A percentile compares a stretch with the other conserved stretches of the same genome.
Evolutionary conservation across 2,888 invertebrate genomes (phyloP).

Genomic region (Bombylius discolor): DNA sequence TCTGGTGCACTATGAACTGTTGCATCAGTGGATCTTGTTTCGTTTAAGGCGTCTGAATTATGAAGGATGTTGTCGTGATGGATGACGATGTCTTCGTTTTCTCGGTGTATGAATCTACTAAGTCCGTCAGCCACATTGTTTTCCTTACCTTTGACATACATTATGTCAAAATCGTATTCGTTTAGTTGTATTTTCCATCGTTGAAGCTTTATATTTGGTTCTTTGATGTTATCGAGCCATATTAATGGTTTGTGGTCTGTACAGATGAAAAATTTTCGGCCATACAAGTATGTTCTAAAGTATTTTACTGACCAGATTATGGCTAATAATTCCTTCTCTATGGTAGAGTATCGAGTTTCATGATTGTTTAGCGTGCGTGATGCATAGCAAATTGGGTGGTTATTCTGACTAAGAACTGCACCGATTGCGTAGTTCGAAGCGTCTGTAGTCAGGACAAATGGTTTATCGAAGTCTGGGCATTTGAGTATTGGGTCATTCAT

Average conservation of each 20-base stretch:
- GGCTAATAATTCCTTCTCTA: constrained; percentile 4
- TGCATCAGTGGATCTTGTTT: no score
- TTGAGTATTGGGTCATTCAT: neutral
- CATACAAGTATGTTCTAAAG: constrained; percentile 3
- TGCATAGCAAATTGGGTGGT: constrained; percentile 1
- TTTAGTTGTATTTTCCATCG: neutral
- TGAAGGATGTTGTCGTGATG: neutral
- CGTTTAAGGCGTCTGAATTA: no score
- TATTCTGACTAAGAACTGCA: constrained; percentile 1
- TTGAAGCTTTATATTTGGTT: neutral
- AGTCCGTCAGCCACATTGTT: neutral
- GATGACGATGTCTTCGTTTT: neutral
- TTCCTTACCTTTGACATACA: neutral
- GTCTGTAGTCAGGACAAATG: constrained; percentile 3
- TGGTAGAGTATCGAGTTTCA: constrained; percentile 1
- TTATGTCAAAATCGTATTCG: no score
- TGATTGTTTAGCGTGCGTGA: constrained; percentile 3
- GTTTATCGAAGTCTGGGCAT: constrained; percentile 2
- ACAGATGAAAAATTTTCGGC: neutral
- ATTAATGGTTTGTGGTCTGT: neutral
- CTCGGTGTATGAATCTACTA: neutral
- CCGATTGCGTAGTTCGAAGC: constrained; percentile 4
- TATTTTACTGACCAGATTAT: constrained; percentile 2
- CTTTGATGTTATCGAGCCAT: neutral
- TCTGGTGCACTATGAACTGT: no score